Percentiles rank a stretch among this genome's conserved stretches.
Evolutionary conservation across 2,888 invertebrate species (phyloP).

Genomic region (Lasioglossum leucozonium): DNA sequence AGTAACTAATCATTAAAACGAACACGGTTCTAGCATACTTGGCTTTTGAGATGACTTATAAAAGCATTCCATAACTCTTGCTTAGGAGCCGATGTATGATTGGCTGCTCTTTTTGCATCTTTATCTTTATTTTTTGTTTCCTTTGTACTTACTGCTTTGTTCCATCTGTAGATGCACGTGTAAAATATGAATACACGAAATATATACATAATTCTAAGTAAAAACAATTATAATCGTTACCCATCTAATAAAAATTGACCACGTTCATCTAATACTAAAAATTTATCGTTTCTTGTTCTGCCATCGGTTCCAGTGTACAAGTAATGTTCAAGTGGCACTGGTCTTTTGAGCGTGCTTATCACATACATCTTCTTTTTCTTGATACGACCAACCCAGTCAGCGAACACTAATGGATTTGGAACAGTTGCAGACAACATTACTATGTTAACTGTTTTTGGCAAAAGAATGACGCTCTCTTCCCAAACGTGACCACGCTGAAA

Average conservation of each 20-base stretch:
- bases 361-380: constrained; percentile 96
- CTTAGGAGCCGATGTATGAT: constrained; percentile 84
- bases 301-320: constrained; percentile 94
- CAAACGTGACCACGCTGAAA: constrained; percentile 97
- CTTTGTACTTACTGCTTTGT: constrained; percentile 60
- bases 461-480: constrained; percentile 98
- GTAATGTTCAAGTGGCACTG: constrained; percentile 97
- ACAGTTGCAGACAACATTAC: constrained; percentile 99
- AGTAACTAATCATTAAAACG: background rate
- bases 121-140: constrained; percentile 42
- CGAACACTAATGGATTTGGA: constrained; percentile 98
- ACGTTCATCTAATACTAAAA: constrained; percentile 91
- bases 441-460: constrained; percentile 97
- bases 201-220: background rate
- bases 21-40: constrained; percentile 43
- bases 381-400: constrained; percentile 95
- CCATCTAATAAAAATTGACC: constrained; percentile 87
- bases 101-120: constrained; percentile 25
- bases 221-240: constrained; percentile 51
- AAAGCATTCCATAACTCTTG: constrained; percentile 94
- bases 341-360: constrained; percentile 96
- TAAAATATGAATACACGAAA: background rate
- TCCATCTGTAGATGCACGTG: constrained; percentile 69
- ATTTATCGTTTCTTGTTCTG: constrained; percentile 91
- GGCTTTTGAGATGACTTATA: constrained; percentile 90